Percentiles rank a stretch among this genome's conserved stretches.
phyloP scores from a whole-genome alignment of 37 sponge, comb jelly and placozoan genomes.

The Mnemiopsis leidyi region DNA sequence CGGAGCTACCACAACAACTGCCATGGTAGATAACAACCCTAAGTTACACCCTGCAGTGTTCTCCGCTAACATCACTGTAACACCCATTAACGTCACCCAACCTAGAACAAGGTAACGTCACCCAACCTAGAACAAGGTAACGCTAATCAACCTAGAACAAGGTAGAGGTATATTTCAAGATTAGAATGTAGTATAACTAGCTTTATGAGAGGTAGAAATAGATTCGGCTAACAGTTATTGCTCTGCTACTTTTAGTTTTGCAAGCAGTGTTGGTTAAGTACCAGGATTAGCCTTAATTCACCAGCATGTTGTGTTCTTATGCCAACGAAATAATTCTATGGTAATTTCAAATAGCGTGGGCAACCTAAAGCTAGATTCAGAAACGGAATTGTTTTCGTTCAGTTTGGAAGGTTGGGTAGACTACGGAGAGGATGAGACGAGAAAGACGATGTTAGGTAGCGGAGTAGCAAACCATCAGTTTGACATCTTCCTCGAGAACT shows the following conservation, averaged over 20 bases:
- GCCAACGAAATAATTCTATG: background rate
- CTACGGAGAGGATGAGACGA: background rate
- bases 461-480: background rate
- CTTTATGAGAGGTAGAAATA: too few species aligned
- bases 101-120: background rate
- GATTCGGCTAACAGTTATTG: too few species aligned
- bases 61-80: background rate
- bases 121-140: background rate
- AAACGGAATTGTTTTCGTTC: background rate
- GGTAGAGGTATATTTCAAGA: background rate
- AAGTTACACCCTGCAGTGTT: background rate
- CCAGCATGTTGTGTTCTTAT: too few species aligned
- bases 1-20: background rate
- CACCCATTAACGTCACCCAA: background rate
- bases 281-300: too few species aligned
- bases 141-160: background rate
- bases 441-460: background rate
- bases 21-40: background rate
- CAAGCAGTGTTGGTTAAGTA: too few species aligned
- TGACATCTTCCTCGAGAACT: background rate
- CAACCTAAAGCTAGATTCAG: background rate
- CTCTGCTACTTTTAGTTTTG: too few species aligned
- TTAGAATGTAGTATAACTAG: too few species aligned
- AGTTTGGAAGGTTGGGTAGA: conserved; percentile 14
- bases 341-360: background rate